These are phyloP conservation scores for Nothocercus nigrocapillus DNA, from an alignment of 2,113 vertebrate genomes.

Conservation along the genomic window DNA sequence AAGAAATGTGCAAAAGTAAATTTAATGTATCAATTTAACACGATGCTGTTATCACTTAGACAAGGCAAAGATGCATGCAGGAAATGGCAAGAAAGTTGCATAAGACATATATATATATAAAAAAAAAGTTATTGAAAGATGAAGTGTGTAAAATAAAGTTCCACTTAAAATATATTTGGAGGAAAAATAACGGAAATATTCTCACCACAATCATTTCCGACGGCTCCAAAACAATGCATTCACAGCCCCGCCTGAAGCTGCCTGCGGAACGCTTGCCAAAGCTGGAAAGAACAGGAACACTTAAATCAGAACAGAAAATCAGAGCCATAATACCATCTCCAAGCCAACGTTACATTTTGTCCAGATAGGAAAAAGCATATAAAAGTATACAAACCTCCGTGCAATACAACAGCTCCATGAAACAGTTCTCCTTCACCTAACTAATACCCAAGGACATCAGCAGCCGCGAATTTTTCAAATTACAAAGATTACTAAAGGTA, in stretches of 20 bases:
- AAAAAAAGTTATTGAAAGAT: neutral
- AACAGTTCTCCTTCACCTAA: neutral
- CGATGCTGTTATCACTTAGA: neutral
- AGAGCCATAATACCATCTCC: neutral
- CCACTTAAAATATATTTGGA: neutral
- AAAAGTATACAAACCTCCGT: neutral
- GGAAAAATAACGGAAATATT: neutral
- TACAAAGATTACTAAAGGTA: neutral
- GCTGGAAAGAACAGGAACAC: constrained; percentile 73
- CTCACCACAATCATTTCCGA: constrained; percentile 99
- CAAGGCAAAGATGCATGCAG: neutral
- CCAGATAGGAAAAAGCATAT: neutral
- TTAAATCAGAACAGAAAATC: constrained; percentile 12
- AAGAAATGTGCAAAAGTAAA: neutral
- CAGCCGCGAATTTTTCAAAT: neutral
- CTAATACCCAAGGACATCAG: neutral
- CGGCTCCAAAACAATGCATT: constrained; percentile 98
- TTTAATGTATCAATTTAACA: neutral
- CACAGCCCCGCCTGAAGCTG: constrained; percentile 96
- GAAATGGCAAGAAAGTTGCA: neutral
- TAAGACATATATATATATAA: neutral
- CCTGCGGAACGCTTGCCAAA: constrained; percentile 97
- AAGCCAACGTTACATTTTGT: neutral
- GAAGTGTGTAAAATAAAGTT: neutral
- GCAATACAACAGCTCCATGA: neutral